A percentile compares a stretch with the other conserved stretches of the same genome.
Conservation (phyloP, 92 coral and sea anemone genomes). For the Heteractis magnifica region DNA sequence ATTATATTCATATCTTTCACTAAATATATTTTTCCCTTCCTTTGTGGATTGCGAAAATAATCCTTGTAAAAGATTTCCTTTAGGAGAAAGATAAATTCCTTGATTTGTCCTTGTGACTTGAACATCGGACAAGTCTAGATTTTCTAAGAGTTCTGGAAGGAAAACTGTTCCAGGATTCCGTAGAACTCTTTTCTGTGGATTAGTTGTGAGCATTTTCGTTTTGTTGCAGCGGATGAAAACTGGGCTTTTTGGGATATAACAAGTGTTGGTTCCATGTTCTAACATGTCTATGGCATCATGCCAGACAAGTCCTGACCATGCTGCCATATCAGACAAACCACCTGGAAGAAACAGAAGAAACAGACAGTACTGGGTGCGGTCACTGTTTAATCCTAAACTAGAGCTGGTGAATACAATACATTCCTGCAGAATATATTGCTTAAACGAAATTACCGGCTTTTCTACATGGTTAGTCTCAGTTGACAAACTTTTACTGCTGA, state of each 20-base stretch:
- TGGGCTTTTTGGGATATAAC: slow-evolving; percentile 74
- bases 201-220: slow-evolving; percentile 21
- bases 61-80: background rate
- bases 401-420: no score
- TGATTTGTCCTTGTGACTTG: slow-evolving; percentile 40
- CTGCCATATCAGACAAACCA: slow-evolving; percentile 96
- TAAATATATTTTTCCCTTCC: background rate
- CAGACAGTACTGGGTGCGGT: no score
- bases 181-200: background rate
- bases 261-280: slow-evolving; percentile 78
- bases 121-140: slow-evolving; percentile 45
- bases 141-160: slow-evolving; percentile 29
- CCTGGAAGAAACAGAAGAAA: slow-evolving; percentile 41
- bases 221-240: slow-evolving; percentile 75
- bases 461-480: no score
- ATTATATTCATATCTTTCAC: background rate
- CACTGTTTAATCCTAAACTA: no score
- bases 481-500: no score
- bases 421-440: no score
- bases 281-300: slow-evolving; percentile 82
- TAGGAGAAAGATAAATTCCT: slow-evolving; percentile 42
- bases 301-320: slow-evolving; percentile 89
- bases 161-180: slow-evolving; percentile 62
- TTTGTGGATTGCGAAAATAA: background rate
- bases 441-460: no score